A percentile compares a stretch with the other conserved stretches of the same genome.
Evolutionary conservation across 2,113 vertebrate species (phyloP).

Genomic region (Thryonomys swinderianus): DNA sequence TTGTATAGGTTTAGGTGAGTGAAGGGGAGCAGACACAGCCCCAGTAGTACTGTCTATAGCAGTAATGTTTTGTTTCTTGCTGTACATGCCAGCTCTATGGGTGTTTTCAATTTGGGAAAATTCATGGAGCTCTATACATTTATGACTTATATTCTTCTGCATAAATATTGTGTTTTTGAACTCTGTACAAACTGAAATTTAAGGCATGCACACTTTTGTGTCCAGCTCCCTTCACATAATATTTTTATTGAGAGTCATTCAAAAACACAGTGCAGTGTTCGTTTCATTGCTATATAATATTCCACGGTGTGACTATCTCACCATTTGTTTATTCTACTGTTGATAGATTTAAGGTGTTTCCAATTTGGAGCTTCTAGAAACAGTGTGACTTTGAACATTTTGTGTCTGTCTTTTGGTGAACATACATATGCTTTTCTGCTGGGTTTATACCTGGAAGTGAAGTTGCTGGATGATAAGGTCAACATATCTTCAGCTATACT

Average conservation of each 20-base stretch:
- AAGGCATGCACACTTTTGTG: fast-evolving
- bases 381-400: background rate
- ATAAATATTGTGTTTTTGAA: background rate
- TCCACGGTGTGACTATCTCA: background rate
- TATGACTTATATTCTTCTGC: background rate
- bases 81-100: background rate
- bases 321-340: background rate
- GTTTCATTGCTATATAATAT: background rate
- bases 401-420: background rate
- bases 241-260: background rate
- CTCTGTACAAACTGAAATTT: background rate
- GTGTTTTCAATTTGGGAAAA: background rate
- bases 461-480: background rate
- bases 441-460: background rate
- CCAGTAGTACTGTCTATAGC: background rate
- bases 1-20: background rate
- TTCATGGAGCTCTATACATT: background rate
- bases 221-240: background rate
- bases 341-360: background rate
- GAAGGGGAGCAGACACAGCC: background rate
- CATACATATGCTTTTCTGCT: background rate
- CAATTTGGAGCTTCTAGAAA: background rate
- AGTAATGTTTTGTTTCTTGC: background rate
- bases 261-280: background rate
- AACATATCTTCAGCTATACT: background rate